These are phyloP conservation scores for Chiloscyllium punctatum DNA, from an alignment of 2,797 vertebrate genomes.

Conservation along the genomic window DNA sequence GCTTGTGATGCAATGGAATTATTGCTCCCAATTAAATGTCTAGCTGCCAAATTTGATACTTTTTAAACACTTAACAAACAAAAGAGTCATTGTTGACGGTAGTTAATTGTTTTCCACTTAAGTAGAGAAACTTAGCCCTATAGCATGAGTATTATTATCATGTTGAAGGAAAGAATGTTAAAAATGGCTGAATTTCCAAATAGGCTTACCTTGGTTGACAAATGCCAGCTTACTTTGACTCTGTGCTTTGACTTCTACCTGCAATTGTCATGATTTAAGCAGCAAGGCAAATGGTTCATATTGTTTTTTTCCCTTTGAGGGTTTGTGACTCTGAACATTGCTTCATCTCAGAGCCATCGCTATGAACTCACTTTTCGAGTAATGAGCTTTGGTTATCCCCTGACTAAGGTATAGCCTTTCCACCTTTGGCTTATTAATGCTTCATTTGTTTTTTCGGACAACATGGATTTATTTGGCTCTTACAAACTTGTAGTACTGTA, in stretches of 20 bases:
- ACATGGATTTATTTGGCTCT: not conserved
- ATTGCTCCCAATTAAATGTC: not conserved
- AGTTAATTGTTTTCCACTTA: not conserved
- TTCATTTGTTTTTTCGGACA: not conserved
- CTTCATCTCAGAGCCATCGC: not conserved
- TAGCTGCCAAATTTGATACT: not conserved
- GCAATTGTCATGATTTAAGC: not conserved
- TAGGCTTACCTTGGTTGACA: not conserved
- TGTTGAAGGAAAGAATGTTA: not conserved
- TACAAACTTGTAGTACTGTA: not conserved
- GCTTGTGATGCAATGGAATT: not conserved
- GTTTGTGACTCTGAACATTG: not conserved
- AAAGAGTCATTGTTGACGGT: not conserved
- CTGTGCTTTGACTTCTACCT: not conserved
- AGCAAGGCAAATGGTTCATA: not conserved
- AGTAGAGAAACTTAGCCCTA: not conserved
- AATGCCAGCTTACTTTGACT: not conserved
- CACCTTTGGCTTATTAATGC: not conserved
- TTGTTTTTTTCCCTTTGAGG: not conserved
- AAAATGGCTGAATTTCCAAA: not conserved
- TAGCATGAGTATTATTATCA: not conserved
- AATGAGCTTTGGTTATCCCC: not conserved
- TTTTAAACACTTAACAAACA: not conserved
- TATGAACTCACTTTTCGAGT: not conserved
- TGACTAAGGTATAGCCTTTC: not conserved